Evolutionary conservation across 2,888 invertebrate genomes (phyloP), one percentile per base, ranked within the genome.

Genomic region (Stomorhina lunata): DNA sequence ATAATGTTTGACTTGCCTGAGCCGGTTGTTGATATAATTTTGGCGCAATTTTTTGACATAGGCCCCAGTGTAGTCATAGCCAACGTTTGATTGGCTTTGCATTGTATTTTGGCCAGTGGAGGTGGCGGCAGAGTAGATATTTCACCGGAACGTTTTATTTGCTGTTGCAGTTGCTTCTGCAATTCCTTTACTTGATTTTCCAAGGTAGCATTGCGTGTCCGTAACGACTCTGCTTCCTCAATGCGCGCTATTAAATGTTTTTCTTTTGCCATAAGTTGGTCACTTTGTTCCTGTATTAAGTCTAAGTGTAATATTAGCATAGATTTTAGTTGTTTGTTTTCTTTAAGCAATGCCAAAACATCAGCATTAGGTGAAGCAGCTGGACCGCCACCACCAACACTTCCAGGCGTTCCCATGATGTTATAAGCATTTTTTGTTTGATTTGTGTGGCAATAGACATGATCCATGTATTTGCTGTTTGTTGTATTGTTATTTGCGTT

Each of bases 241-340:
- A 93, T 93, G 37, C 96, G 92, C 71, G 94, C 92, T 78, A 94
- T 93, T 84, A 96, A 93, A 68, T 94, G 92, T 89, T 95, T 96
- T 86, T 97, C 97, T 91, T 95, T 96, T 86, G 94, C 94, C 85
- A 94, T 93, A 84, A 97, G 93, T 87, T 95, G 94, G 88, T 97
- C 96, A 87, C 96, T 96, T 91, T 97, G 97, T 91, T 97, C 96
- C 90, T 97, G 97, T 89, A 97, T 96, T 83, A 97, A 92, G 91
- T 97, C 97, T 87, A 97, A 92, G 90, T 98, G 97, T 85, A 95
- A 93, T 79, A 96, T 92, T 84, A 97, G 92, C 88, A 97, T 93
- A 85, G 96, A 95, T 91, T 96, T 96, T 12, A 91, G 84, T 69
- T 91, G 90, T 81, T 91, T 91, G 73, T 90, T 91, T 83, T 91